These are phyloP conservation scores for Eupithecia insigniata DNA, from an alignment of 2,888 invertebrate genomes.

Conservation along the genomic window DNA sequence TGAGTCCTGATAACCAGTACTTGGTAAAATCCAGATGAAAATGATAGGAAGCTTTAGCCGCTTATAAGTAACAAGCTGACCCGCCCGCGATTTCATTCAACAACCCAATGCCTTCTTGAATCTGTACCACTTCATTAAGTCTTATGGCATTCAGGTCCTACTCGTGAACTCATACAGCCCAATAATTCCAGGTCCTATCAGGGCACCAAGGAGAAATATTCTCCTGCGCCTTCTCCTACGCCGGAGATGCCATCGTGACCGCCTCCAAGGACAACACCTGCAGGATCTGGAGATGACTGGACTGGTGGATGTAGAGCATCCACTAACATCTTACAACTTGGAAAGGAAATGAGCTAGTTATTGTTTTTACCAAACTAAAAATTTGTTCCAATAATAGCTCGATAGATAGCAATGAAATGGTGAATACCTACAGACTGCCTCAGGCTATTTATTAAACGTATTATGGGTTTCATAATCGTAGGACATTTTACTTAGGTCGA, in stretches of 20 bases:
- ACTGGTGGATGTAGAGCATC: slow-evolving; percentile 83
- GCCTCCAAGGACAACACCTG: slow-evolving; percentile 93
- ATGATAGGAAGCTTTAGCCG: not conserved
- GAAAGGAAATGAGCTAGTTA: not conserved
- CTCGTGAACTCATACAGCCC: not conserved
- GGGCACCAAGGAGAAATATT: slow-evolving; percentile 92
- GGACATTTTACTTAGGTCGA: not conserved
- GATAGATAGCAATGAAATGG: not conserved
- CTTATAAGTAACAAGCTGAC: not conserved
- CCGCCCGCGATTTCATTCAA: not conserved
- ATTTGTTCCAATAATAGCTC: not conserved
- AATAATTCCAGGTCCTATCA: slow-evolving; percentile 83
- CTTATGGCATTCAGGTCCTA: not conserved
- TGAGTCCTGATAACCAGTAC: not conserved
- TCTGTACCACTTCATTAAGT: not conserved
- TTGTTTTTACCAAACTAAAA: not conserved
- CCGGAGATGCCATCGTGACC: slow-evolving; percentile 90
- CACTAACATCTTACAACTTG: slow-evolving; percentile 4
- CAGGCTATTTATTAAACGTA: not conserved
- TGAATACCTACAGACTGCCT: not conserved
- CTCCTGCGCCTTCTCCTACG: slow-evolving; percentile 91
- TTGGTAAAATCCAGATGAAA: not conserved
- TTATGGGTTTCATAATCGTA: not conserved
- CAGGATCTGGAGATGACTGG: slow-evolving; percentile 90
- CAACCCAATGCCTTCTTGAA: not conserved